Conservation (phyloP, 2,113 vertebrate species). For the Emberiza fucata region DNA sequence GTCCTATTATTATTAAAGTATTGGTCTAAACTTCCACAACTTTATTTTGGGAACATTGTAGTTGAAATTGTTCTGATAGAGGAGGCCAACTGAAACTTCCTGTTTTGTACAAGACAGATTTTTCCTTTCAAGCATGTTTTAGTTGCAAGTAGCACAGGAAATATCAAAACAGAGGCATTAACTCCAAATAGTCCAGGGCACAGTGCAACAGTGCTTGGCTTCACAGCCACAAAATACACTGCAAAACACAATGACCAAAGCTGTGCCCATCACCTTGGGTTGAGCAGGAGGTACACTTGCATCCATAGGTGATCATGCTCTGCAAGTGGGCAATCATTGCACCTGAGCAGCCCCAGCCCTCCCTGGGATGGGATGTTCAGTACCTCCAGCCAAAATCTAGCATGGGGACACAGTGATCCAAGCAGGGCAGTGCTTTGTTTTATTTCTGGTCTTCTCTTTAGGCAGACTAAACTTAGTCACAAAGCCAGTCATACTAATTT, state of each 20-base stretch:
- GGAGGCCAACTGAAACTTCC: background rate
- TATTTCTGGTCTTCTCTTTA: background rate
- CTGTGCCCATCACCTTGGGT: too few species aligned
- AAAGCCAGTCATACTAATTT: background rate
- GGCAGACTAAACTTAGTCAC: background rate
- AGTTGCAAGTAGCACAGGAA: background rate
- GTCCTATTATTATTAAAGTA: conserved; percentile 25
- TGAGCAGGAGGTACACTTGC: fast-evolving
- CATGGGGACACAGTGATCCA: background rate
- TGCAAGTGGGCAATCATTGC: fast-evolving
- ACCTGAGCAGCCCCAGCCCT: background rate
- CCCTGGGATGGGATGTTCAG: fast-evolving
- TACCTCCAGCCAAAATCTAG: background rate
- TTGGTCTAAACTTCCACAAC: background rate
- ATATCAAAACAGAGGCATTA: background rate
- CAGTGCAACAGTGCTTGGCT: fast-evolving
- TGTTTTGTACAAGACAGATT: background rate
- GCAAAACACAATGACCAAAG: background rate
- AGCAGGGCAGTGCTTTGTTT: background rate
- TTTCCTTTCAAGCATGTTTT: background rate
- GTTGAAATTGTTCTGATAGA: conserved; percentile 18
- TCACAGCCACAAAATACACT: fast-evolving
- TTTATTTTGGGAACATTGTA: conserved; percentile 36
- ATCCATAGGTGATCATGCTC: fast-evolving
- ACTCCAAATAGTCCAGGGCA: background rate